phyloP scores from a whole-genome alignment of 2,797 vertebrate genomes.

The Hyperoplus lanceolatus region DNA sequence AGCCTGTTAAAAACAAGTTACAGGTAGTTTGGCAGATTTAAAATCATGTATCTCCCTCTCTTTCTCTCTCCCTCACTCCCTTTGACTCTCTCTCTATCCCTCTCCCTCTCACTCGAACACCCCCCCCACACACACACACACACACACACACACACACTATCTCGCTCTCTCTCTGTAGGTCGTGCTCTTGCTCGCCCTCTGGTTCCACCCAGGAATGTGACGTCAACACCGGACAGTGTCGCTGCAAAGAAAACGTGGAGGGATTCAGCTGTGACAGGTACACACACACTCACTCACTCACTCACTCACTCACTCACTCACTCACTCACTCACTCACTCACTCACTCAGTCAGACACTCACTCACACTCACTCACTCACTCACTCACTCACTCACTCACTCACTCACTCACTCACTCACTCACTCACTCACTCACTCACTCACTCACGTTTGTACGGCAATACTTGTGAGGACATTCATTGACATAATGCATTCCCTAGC shows the following conservation, averaged over 20 bases:
- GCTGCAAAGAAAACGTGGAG: constrained; percentile 95
- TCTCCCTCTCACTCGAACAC: too few relatives aligned
- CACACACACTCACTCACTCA: constrained; percentile 26
- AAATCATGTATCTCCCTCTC: too few relatives aligned
- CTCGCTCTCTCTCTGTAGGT: constrained; percentile 74
- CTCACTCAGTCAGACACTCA: background rate
- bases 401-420: constrained; percentile 14
- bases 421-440: too few relatives aligned
- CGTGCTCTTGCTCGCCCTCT: constrained; percentile 90
- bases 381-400: background rate
- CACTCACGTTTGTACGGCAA: too few relatives aligned
- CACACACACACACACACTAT: background rate
- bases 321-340: background rate
- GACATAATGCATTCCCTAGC: too few relatives aligned
- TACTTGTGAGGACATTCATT: too few relatives aligned
- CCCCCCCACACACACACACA: too few relatives aligned
- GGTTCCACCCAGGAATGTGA: constrained; percentile 95
- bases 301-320: background rate
- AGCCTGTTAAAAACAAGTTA: too few relatives aligned
- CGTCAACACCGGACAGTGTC: constrained; percentile 91
- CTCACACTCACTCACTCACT: background rate
- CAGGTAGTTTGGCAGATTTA: too few relatives aligned
- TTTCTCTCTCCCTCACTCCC: too few relatives aligned
- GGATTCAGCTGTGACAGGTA: constrained; percentile 97
- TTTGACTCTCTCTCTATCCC: background rate